Evolutionary conservation across 2,113 vertebrate species (phyloP).

Genomic region (Speoplatyrhinus poulsoni): DNA sequence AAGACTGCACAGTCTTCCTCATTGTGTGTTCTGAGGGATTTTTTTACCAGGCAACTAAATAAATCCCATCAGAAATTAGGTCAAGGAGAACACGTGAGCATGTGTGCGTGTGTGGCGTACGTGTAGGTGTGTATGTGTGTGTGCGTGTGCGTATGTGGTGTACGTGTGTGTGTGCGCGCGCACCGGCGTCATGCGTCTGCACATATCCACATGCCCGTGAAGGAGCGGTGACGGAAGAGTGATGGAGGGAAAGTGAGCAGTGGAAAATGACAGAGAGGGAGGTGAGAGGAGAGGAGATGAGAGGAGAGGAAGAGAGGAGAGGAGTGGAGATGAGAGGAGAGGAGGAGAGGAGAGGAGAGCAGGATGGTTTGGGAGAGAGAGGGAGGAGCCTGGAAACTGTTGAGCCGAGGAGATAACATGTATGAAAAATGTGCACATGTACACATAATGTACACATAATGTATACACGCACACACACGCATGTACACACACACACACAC

Average conservation of each 20-base stretch:
- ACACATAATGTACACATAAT: neutral
- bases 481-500: slow-evolving; percentile 5
- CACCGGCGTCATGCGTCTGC: neutral
- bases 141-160: neutral
- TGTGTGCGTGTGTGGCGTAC: neutral
- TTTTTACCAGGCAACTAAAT: slow-evolving; percentile 40
- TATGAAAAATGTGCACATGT: neutral
- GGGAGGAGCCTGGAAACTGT: slow-evolving; percentile 27
- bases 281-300: slow-evolving; percentile 2
- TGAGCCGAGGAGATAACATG: slow-evolving; percentile 31
- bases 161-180: neutral
- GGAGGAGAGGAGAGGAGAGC: slow-evolving; percentile 25
- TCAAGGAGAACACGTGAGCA: slow-evolving; percentile 51
- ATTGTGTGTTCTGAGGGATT: slow-evolving; percentile 56
- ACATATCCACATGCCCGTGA: neutral
- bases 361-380: slow-evolving; percentile 11
- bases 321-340: slow-evolving; percentile 25
- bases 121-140: neutral
- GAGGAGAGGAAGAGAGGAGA: slow-evolving; percentile 16
- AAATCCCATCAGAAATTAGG: slow-evolving; percentile 60
- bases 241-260: neutral
- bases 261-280: no score
- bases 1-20: slow-evolving; percentile 33
- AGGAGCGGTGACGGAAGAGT: neutral
- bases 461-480: neutral